Conservation (phyloP, 2,888 invertebrate genomes). For the Drymonia ruficornis region DNA sequence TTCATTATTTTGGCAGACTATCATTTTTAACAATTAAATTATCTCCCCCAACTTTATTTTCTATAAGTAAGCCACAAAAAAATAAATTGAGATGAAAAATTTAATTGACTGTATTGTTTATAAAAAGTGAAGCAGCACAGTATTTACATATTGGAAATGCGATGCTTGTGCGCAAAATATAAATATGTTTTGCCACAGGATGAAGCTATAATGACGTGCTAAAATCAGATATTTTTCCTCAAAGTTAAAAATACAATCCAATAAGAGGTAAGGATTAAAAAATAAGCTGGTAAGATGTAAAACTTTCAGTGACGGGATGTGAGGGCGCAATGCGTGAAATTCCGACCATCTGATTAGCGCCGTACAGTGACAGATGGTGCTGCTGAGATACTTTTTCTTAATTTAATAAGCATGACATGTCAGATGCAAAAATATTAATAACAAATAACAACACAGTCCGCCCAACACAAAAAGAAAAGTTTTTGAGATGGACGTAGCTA, state of each 20-base stretch:
- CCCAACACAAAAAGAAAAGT: not conserved
- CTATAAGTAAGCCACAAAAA: too few species aligned
- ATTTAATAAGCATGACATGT: constrained; percentile 26
- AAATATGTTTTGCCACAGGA: too few species aligned
- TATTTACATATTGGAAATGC: too few species aligned
- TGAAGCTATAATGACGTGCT: not conserved
- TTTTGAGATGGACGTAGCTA: not conserved
- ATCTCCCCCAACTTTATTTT: not conserved
- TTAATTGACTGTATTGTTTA: too few species aligned
- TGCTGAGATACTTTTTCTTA: constrained; percentile 28
- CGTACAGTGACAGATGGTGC: constrained; percentile 36
- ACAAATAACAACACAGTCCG: constrained; percentile 13
- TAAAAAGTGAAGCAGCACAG: too few species aligned
- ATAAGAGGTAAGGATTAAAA: constrained; percentile 32
- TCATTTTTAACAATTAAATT: constrained; percentile 26
- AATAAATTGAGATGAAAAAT: too few species aligned
- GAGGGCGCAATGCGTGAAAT: constrained; percentile 49
- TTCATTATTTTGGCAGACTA: constrained; percentile 11
- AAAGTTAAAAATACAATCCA: not conserved
- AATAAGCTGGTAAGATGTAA: constrained; percentile 35
- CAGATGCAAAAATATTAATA: constrained; percentile 24
- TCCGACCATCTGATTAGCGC: constrained; percentile 51
- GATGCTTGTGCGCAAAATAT: too few species aligned
- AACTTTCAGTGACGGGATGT: constrained; percentile 45
- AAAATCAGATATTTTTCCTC: not conserved